phyloP scores from a whole-genome alignment of 2,113 vertebrate genomes.

The Eulacestoma nigropectus region DNA sequence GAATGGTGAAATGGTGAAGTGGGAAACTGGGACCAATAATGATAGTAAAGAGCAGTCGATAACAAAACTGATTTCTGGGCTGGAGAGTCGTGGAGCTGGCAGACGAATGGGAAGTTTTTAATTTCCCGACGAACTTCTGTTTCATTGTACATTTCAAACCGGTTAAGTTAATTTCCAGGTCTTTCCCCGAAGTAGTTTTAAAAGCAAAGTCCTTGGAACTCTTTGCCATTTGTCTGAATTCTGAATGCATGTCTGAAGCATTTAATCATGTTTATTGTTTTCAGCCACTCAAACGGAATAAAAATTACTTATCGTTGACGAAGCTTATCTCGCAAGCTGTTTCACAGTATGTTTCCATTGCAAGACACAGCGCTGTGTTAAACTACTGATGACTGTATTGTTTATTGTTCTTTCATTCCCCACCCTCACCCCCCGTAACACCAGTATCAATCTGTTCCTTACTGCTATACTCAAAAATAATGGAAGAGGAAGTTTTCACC shows the following conservation, averaged over 20 bases:
- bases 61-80: background rate
- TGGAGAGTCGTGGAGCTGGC: background rate
- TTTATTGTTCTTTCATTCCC: constrained; percentile 63
- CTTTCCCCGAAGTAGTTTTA: constrained; percentile 18
- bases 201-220: constrained; percentile 41
- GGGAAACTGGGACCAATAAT: background rate
- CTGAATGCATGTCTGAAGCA: constrained; percentile 68
- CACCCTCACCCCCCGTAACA: background rate
- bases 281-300: constrained; percentile 75
- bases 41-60: background rate
- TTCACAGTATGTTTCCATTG: constrained; percentile 73
- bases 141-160: background rate
- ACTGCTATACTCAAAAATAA: background rate
- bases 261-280: constrained; percentile 78
- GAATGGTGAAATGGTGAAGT: background rate
- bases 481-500: background rate
- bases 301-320: constrained; percentile 77
- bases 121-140: background rate
- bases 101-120: background rate
- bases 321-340: constrained; percentile 74
- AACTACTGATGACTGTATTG: constrained; percentile 53
- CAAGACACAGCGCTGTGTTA: constrained; percentile 52
- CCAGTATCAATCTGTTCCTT: constrained; percentile 13
- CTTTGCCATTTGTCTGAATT: constrained; percentile 57
- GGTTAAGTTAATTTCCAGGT: background rate